phyloP scores from a whole-genome alignment of 2,888 invertebrate species.

The Uloborus plumipes region DNA sequence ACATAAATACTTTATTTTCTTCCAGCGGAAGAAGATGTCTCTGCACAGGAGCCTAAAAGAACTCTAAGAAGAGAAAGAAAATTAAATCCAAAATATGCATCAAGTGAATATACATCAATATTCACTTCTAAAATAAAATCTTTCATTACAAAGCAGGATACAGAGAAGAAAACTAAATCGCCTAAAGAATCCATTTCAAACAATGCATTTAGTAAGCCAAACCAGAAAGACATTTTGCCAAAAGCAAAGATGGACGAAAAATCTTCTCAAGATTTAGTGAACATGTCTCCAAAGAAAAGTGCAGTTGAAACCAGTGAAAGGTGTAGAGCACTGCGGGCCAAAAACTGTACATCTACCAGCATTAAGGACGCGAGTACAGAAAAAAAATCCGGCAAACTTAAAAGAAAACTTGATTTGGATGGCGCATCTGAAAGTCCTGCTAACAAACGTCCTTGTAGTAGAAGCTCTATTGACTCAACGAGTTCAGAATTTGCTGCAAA shows the following conservation, averaged over 20 bases:
- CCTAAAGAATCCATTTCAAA: neutral
- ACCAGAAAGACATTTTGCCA: neutral
- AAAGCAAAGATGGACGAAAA: neutral
- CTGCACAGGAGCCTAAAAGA: constrained; percentile 68
- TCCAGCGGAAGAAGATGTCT: constrained; percentile 42
- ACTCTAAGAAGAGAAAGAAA: constrained; percentile 70
- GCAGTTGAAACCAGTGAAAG: neutral
- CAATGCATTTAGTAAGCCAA: neutral
- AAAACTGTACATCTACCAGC: no score
- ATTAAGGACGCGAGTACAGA: neutral
- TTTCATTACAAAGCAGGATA: constrained; percentile 44
- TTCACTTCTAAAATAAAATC: constrained; percentile 67
- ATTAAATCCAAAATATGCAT: constrained; percentile 71
- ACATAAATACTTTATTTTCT: no score
- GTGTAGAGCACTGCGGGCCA: no score
- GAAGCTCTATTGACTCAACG: constrained; percentile 12
- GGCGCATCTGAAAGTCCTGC: neutral
- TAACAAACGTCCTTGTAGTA: constrained; percentile 22
- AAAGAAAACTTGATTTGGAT: neutral
- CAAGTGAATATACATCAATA: constrained; percentile 71
- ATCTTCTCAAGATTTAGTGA: no score
- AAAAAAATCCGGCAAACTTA: neutral
- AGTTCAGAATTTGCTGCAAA: constrained; percentile 30
- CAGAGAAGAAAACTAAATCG: neutral
- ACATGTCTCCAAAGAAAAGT: neutral